Evolutionary conservation across 2,888 invertebrate species (phyloP).

Genomic region (Drosophila kanekoi): DNA sequence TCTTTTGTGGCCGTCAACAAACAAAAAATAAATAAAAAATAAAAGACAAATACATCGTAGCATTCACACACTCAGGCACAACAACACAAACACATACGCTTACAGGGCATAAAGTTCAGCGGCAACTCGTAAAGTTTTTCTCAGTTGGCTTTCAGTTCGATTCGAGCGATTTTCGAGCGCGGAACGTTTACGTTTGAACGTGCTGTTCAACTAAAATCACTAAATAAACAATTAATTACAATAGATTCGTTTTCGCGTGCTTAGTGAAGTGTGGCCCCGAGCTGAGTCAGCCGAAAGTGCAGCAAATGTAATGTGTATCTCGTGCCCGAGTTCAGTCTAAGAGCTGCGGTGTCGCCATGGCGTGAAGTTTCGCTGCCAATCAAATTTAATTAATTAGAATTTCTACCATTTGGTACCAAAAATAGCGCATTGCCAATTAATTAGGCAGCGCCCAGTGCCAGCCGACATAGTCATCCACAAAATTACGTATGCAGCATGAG

Average conservation of each 20-base stretch:
- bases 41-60: constrained; percentile 36
- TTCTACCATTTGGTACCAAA: constrained; percentile 40
- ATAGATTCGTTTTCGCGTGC: constrained; percentile 1
- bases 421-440: constrained; percentile 50
- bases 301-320: constrained; percentile 18
- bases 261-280: constrained; percentile 28
- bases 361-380: constrained; percentile 36
- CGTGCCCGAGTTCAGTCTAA: constrained; percentile 16
- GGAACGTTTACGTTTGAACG: constrained; percentile 68
- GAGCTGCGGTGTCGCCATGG: constrained; percentile 39
- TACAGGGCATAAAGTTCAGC: constrained; percentile 76
- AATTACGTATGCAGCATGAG: constrained; percentile 57
- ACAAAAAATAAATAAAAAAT: constrained; percentile 52
- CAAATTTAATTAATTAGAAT: constrained; percentile 63
- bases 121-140: constrained; percentile 72
- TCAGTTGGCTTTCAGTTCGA: constrained; percentile 68
- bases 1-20: constrained; percentile 62
- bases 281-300: constrained; percentile 54
- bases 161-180: constrained; percentile 77
- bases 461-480: constrained; percentile 28
- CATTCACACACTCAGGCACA: constrained; percentile 13
- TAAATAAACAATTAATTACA: constrained; percentile 40
- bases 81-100: constrained; percentile 24
- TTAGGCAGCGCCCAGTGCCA: constrained; percentile 27
- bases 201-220: constrained; percentile 32